Evolutionary conservation across 1,140 invertebrate species (phyloP), one percentile per base, ranked within the genome.

Genomic region (Drosophila ogumai): DNA sequence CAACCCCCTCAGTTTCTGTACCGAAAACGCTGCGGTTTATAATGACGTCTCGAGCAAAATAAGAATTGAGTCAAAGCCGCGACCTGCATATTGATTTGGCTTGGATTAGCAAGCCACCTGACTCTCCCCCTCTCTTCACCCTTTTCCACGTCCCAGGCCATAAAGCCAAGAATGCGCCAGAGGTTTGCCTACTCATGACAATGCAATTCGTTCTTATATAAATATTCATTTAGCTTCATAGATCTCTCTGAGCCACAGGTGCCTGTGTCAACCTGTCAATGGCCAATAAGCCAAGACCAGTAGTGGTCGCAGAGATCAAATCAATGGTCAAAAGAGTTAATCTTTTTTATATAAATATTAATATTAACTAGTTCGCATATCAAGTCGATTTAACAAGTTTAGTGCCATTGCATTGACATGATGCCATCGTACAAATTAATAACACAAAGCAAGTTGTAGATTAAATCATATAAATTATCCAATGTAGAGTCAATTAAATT

Each of bases 81-180:
- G 79, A 59, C 60, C 67, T 82, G 82, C 82, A 87, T 87, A 88
- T 88, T 87, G 79, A 87, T 87, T 73, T 25, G 52, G 28, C 19
- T 49, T 69, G 43, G 65, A 58, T 69, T 72, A 59, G 41, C 41
- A 69, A 69, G 46, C 68, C 66, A 58, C 68, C 66, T 34, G 68
- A 22, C 36, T 59, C 61, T 60, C 64, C 57, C 56, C 41, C 57
- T 64, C 71, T 60, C 56, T 31, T 40, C 31, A 12, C 67, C 50
- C 32, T 36, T 54, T 31, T 9, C 19, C 52, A 25, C 52, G 19
- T 32, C 15, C 17, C 52, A 44, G 43, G 75, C 63, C 65, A 68
- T 77, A 77, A 44, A 34, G 66, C 66, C 63, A 79, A 82, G 80
- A 79, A 75, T 80, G 67, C 66, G 34, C 64, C 15, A 72, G 67